Base-by-base conservation (phyloP, 2,888 invertebrate genomes). In the Hemaris fuciformis region DNA sequence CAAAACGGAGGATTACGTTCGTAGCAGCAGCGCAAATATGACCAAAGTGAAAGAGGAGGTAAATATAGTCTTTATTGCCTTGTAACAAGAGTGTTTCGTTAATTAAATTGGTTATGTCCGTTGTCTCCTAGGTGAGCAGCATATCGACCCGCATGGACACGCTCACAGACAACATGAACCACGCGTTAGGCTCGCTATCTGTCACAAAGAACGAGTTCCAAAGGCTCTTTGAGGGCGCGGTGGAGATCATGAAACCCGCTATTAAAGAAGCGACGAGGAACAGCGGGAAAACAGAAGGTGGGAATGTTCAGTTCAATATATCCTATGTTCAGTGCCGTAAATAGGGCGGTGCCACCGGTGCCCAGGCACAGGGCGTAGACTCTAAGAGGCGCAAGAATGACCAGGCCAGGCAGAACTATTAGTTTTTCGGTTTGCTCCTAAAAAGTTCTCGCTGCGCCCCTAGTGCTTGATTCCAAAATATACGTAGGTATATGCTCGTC, bases 181-280 rank as follows among this genome's bases (percentile, higher is more conserved):
- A 95, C 79, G 92, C 97, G 53, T 86, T 98, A 64, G 97, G 97
- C 5, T 93, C 96, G 62, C 87, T 98, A 62, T 95, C 96, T 0
- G 87, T 98, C 6, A 96, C 97, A 34, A 96, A 97, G 1, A 96
- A 96, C 71, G 97, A 98, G 84, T 98, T 98, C 86, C 95, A 95
- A 76, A 94, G 95, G 76, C 97, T 98, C 68, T 97, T 97, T 80
- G 88, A 92, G 0, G 96, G 96, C 0, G 90, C 98, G 0, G 95
- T 96, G 0, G 93, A 94, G 13, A 96, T 96, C 0, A 81, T 97
- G 60, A 95, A 96, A 69, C 94, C 95, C 72, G 94, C 96, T 60
- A 94, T 95, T 72, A 93, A 93, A 25, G 95, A 94, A 62, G 95
- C 96, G 71, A 93, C 93, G 64, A 89, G 93, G 23, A 95, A 95